Evolutionary conservation across 2,113 vertebrate genomes (phyloP).

Genomic region (Phrynocephalus versicolor): DNA sequence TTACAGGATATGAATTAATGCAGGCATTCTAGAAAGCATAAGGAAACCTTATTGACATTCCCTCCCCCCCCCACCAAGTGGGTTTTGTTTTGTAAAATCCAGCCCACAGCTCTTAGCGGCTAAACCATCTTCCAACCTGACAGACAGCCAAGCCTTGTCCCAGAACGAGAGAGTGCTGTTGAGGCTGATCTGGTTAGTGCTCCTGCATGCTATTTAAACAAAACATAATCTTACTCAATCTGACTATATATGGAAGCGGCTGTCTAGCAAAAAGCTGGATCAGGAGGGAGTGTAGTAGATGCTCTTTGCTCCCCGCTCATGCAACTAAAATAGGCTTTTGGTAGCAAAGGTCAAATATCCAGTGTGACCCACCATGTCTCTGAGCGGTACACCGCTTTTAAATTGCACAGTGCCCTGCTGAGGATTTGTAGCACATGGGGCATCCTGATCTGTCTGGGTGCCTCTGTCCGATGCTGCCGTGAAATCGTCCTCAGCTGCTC

Average conservation of each 20-base stretch:
- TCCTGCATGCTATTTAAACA: conserved; percentile 64
- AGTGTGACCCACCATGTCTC: conserved; percentile 92
- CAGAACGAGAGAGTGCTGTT: conserved; percentile 39
- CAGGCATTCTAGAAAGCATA: conserved; percentile 34
- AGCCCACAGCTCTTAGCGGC: conserved; percentile 11
- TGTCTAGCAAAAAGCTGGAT: conserved; percentile 44
- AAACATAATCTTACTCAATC: conserved; percentile 53
- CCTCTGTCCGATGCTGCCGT: conserved; percentile 42
- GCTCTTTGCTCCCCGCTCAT: neutral
- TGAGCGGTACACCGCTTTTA: conserved; percentile 83
- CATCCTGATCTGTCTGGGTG: conserved; percentile 41
- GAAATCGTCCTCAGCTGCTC: conserved; percentile 52
- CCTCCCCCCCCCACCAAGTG: neutral
- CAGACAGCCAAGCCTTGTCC: conserved; percentile 48
- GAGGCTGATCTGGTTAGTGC: conserved; percentile 54
- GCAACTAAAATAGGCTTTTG: conserved; percentile 82
- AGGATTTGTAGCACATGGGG: neutral
- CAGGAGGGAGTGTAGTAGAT: conserved; percentile 28
- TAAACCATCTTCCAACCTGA: conserved; percentile 50
- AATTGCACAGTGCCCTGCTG: conserved; percentile 70
- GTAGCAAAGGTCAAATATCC: conserved; percentile 97
- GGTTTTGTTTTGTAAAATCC: conserved; percentile 52
- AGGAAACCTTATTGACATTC: neutral
- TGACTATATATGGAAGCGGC: conserved; percentile 75
- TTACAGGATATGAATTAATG: neutral